Base-by-base conservation (phyloP, 2,113 vertebrate genomes). In the Suncus etruscus region DNA sequence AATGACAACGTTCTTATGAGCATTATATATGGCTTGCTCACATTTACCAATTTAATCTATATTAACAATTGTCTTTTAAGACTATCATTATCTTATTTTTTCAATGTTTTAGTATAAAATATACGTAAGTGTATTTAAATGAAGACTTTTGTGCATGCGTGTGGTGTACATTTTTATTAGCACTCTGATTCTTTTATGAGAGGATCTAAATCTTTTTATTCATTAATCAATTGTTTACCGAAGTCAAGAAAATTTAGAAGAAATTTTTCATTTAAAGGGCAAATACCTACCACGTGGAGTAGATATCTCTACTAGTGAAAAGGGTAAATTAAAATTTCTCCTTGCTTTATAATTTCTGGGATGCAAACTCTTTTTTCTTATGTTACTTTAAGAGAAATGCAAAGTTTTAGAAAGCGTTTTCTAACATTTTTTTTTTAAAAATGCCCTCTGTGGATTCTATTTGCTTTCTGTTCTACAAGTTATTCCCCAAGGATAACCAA, bases 181-280 rank as follows among this genome's bases (percentile, higher is more conserved):
- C 12, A 54, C 54, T 58, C 72, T 78, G 24, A 22, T 39, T 82
- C 12, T 70, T 77, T 70, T 9, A 22, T 77, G 20, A 4, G 47
- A 69, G n/a, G 2, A 58, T 68, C 6, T 70, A 90, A 54, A 70
- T 39, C 47, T 92, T 47, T 90, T 12, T 83, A 75, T 47, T 84
- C 31, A 65, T 25, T 74, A 15, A 27, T 91, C 22, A 48, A 79
- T 18, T 22, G 83, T 63, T 54, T 84, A 1, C 10, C 18, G 2
- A 75, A 31, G n/a, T n/a, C n/a, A n/a, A n/a, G n/a, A n/a, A n/a
- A n/a, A n/a, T n/a, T 79, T 18, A 15, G 31, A 73, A 70, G 45
- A 91, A 75, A 25, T 85, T 25, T 22, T 83, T n/a, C 51, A 14
- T 75, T 7, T 22, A 75, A 72, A 5, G 39, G 54, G 50, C 24